Evolutionary conservation across 2,797 vertebrate genomes (phyloP).

Genomic region (Diglossa cyanea): DNA sequence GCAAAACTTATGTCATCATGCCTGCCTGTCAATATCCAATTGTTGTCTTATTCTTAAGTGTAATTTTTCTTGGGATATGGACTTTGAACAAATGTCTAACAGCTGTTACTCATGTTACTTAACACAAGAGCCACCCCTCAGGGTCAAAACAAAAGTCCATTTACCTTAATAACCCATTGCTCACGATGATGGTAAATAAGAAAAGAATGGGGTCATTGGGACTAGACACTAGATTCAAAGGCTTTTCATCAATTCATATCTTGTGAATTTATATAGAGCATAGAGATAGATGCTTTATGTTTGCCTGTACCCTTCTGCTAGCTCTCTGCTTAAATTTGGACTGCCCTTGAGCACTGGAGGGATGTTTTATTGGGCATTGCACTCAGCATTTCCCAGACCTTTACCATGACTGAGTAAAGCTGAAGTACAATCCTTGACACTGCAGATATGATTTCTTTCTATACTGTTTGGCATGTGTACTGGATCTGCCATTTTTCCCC

Average conservation of each 20-base stretch:
- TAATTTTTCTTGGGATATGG: neutral
- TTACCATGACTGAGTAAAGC: neutral
- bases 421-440: neutral
- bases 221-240: neutral
- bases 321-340: neutral
- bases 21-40: constrained; percentile 4
- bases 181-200: constrained; percentile 8
- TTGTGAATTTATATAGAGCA: neutral
- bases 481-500: neutral
- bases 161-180: constrained; percentile 30
- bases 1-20: neutral
- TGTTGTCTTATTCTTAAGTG: neutral
- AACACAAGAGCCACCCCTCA: neutral
- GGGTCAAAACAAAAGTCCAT: constrained; percentile 35
- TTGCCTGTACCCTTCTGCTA: neutral
- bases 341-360: neutral
- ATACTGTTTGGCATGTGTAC: rapidly evolving
- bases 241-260: neutral
- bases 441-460: neutral
- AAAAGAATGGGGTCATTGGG: neutral
- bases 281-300: neutral
- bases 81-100: neutral
- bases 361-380: neutral
- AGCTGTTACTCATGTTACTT: neutral
- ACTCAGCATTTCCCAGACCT: neutral